Conservation (phyloP, 2,113 vertebrate species). For the Glaucidium brasilianum region DNA sequence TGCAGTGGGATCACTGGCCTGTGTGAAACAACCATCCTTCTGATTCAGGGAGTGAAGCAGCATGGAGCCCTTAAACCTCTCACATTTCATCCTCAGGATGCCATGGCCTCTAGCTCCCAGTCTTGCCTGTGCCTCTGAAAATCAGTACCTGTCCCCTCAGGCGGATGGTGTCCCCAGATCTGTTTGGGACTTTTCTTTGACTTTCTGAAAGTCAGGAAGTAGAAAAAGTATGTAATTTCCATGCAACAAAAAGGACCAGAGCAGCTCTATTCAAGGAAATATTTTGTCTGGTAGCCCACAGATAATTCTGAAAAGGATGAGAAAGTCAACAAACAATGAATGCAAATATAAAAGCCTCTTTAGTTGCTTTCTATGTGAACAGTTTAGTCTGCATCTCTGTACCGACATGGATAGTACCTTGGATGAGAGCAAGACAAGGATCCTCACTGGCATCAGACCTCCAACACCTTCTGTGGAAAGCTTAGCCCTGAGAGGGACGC, state of each 20-base stretch:
- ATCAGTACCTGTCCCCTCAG: not conserved
- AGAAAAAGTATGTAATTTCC: not conserved
- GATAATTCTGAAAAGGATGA: not conserved
- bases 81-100: not conserved
- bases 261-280: not conserved
- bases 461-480: not conserved
- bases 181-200: not conserved
- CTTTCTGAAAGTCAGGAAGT: not conserved
- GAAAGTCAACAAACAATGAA: not conserved
- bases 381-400: rapidly evolving
- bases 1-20: not conserved
- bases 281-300: not conserved
- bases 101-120: not conserved
- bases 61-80: not conserved
- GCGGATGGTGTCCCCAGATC: not conserved
- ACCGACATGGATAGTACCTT: not conserved
- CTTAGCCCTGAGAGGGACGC: not conserved
- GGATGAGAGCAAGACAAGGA: not conserved
- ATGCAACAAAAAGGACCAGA: not conserved
- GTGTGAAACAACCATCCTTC: not conserved
- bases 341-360: not conserved
- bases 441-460: not conserved
- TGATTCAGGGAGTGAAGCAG: not conserved
- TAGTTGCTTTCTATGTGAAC: not conserved
- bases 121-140: not conserved